Evolutionary conservation across 2,888 invertebrate genomes (phyloP).

Genomic region (Digitonthophagus gazella): DNA sequence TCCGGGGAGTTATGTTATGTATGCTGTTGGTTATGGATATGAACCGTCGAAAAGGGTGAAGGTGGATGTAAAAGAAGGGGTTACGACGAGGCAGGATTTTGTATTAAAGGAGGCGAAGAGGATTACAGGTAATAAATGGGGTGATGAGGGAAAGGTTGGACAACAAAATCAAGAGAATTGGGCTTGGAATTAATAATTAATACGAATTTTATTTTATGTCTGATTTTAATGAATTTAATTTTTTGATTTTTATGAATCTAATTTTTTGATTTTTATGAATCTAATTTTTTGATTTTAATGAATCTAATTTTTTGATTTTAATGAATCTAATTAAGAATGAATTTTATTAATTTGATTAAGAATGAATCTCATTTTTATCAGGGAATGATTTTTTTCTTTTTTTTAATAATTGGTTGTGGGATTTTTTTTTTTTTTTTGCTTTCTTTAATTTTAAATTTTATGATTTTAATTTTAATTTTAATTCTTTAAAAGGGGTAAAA

Average conservation of each 20-base stretch:
- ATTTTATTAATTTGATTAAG: not conserved
- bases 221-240: too few relatives aligned
- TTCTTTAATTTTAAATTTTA: not conserved
- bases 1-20: conserved; percentile 81
- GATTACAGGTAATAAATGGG: conserved; percentile 28
- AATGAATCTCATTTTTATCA: conserved; percentile 1
- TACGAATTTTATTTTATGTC: too few relatives aligned
- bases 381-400: not conserved
- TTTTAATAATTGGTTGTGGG: not conserved
- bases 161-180: too few relatives aligned
- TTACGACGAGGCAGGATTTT: conserved; percentile 52
- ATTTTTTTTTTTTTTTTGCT: not conserved
- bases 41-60: conserved; percentile 47
- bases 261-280: too few relatives aligned
- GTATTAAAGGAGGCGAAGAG: conserved; percentile 34
- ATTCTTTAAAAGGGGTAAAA: not conserved
- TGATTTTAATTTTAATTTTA: not conserved
- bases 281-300: too few relatives aligned
- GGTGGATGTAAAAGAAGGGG: conserved; percentile 48
- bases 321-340: conserved; percentile 3
- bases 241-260: too few relatives aligned
- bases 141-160: not conserved
- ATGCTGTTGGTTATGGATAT: conserved; percentile 72
- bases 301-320: not conserved
- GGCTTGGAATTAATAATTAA: not conserved